Base-by-base conservation (phyloP, 2,888 invertebrate species). In the Lycocerus yunnanus region DNA sequence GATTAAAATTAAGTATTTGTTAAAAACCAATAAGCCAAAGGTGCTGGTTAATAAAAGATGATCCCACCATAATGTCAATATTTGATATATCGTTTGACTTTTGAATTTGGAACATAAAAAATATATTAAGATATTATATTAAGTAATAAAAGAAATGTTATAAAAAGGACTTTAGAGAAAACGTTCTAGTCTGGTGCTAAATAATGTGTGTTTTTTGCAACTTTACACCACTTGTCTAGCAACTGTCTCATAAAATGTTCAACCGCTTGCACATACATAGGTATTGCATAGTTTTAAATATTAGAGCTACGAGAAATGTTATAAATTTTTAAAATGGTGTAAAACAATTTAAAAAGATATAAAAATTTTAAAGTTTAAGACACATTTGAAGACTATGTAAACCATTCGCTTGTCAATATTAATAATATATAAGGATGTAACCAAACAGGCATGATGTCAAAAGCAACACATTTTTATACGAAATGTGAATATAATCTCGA, bases 181-280 rank as follows among this genome's bases (percentile, higher is more conserved):
- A 78, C 73, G 72, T 74, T 78, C 72, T 70, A 69, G 72, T 69
- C 66, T 75, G 72, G 70, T 74, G 70, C 72, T 75, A 66, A 67
- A 72, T 73, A 75, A 75, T 77, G 78, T 75, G 78, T 78, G 78
- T n/a, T 18, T 63, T n/a, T 63, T 63, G 20, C 20, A 63, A 20
- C 77, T 80, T 80, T 78, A 78, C 76, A 75, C 75, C 77, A 73
- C 78, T 76, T 79, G 80, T 80, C 80, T 78, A 77, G 76, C 71
- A 75, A 72, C 74, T 77, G 80, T 78, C 80, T 76, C 77, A 77
- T 80, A 80, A 78, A 80, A 77, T 76, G 75, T 73, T 73, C 73
- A 73, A 66, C 65, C 59, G 24, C 61, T 24, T 66, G 72, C 72
- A 72, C 66, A 72, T 72, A 72, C 66, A 72, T 72, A 72, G 69